Base-by-base conservation (phyloP, 2,113 vertebrate species). In the Nothoprocta perdicaria region DNA sequence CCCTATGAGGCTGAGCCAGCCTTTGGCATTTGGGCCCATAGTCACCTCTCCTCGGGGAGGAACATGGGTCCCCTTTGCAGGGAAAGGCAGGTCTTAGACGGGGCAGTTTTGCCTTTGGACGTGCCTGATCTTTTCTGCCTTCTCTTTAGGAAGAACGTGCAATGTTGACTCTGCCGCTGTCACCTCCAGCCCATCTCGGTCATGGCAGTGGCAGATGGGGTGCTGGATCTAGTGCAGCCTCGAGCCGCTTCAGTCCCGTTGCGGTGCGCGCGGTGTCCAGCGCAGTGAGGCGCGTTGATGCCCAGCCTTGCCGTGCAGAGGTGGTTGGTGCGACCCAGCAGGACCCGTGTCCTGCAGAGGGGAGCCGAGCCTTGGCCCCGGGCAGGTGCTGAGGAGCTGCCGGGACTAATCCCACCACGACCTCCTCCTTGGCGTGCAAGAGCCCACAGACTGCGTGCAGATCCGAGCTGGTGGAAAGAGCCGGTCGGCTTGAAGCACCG, bases 221-320 rank as follows among this genome's bases (percentile, higher is more conserved):
- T 63, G 60, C 60, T 81, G 77, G 67, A 62, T 53, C 62, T 71
- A 71, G 38, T 62, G 80, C 69, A 78, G 65, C 33, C 68, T 6
- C 80, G 80, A 90, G 75, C 73, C 90, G 69, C 33, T 84, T 53
- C 69, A 77, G 80, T 93, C 77, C 80, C 22, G 18, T 84, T 89
- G 75, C 66, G 78, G 27, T 50, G 23, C 6, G 14, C 66, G 23
- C 57, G 84, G 78, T 84, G 33, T 16, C 52, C 69, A 80, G 52
- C 23, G 23, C 55, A 61, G 90, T 52, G 86, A 75, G 33, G 38
- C 11, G 23, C 55, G n/a, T 41, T 0, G 3, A 10, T 7, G 14
- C 50, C 62, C 69, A 53, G 53, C 43, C 78, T 53, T 75, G 85
- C 67, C 52, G 23, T 27, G 13, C 1, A 1, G 16, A 29, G 50